Evolutionary conservation across 35 echinoderm and acorn worm species (phyloP), one percentile per base, ranked within the genome.

Genomic region (Stichopus chloronotus): DNA sequence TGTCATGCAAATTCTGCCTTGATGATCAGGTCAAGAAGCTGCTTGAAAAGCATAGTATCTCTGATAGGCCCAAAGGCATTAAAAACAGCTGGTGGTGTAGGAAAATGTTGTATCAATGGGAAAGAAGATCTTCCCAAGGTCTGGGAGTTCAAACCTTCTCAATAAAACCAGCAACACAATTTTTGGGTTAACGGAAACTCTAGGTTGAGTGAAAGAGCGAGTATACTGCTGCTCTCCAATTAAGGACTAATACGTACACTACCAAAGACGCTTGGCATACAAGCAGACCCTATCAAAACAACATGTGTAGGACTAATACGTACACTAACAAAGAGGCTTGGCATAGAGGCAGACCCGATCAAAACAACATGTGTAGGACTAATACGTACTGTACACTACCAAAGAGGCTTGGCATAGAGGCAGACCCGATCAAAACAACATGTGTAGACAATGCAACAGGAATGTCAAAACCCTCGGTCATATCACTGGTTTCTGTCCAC

Each of bases 401-500:
- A 58, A n/a, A 16, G 82, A 85, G 10, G 82, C 82, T 5, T 58
- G 11, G 4, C 4, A 6, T 23, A 85, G 82, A 21, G 82, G 82
- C 5, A 85, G 82, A 19, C 6, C 17, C 5, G 82, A 55, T n/a
- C 17, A 9, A 2, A 14, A 85, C 22, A 23, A 58, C 11, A 10
- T 57, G 4, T 85, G 82, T 85, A 85, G 82, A n/a, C 54, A 85
- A 1, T 57, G 82, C 58, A 58, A 53, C n/a, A 58, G 5, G 12
- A 4, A 5, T 13, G 6, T 19, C 11, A 17, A 85, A 58, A 85
- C 82, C 16, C 54, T 85, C n/a, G 55, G 82, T 19, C 82, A 85
- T 9, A 85, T 85, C 58, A 19, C 82, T 53, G 82, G 82, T 19
- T 85, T n/a, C 19, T 85, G 82, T 58, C 82, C 82, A 0, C 11